Evolutionary conservation across 2,113 vertebrate genomes (phyloP).

Genomic region (Neolamprologus sp.): DNA sequence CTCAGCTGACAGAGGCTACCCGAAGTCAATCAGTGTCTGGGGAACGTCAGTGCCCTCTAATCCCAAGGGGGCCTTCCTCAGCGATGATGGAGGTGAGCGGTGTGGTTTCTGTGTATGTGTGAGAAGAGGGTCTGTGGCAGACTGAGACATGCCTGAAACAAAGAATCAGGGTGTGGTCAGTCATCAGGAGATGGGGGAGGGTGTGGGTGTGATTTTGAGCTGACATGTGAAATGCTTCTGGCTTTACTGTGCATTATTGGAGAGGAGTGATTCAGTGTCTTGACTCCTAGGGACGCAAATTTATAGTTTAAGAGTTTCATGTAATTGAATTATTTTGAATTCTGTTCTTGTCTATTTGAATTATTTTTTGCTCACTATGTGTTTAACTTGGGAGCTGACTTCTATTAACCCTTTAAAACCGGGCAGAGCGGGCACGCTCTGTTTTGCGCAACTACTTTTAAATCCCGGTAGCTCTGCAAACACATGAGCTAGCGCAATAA

Average conservation of each 20-base stretch:
- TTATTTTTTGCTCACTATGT: neutral
- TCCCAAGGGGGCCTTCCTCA: conserved; percentile 92
- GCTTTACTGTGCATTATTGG: neutral
- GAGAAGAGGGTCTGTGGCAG: neutral
- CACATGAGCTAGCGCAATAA: fast-evolving
- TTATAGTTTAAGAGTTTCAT: fast-evolving
- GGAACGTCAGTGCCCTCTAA: conserved; percentile 83
- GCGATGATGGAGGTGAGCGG: conserved; percentile 81
- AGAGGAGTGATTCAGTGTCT: neutral
- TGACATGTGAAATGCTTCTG: neutral
- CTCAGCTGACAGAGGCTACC: conserved; percentile 83
- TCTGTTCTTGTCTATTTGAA: neutral
- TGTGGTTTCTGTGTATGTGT: neutral
- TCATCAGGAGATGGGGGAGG: neutral
- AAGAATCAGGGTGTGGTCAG: conserved; percentile 16
- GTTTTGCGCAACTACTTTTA: no score
- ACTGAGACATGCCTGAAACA: conserved; percentile 11
- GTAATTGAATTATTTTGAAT: neutral
- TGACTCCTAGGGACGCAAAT: neutral
- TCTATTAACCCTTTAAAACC: fast-evolving
- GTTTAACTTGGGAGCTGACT: neutral
- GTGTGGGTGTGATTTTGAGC: neutral
- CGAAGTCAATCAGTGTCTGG: conserved; percentile 90
- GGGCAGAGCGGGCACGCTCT: fast-evolving
- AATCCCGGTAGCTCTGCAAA: fast-evolving